These are phyloP conservation scores for Plagodis pulveraria DNA, from an alignment of 2,888 invertebrate genomes.

Conservation along the genomic window DNA sequence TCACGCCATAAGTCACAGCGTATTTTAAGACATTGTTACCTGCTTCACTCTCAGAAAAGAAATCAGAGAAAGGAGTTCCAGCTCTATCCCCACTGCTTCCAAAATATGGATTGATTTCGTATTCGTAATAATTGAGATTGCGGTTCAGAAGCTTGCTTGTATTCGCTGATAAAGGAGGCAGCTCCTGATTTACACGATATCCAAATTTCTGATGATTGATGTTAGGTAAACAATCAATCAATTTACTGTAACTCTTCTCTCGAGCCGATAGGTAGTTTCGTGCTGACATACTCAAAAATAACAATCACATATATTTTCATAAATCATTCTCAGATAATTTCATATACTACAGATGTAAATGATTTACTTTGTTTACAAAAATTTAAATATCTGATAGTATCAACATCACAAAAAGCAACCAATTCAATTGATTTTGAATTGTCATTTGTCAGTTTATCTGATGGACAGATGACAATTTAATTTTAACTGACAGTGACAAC, in stretches of 20 bases:
- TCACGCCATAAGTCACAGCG: neutral
- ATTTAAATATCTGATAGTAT: no score
- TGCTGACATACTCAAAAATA: constrained; percentile 73
- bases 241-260: constrained; percentile 70
- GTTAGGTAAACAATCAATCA: constrained; percentile 72
- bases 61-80: constrained; percentile 76
- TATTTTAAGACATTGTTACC: constrained; percentile 45
- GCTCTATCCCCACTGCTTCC: constrained; percentile 63
- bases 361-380: neutral
- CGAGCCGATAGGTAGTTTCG: constrained; percentile 73
- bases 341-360: constrained; percentile 1
- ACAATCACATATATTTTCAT: constrained; percentile 24
- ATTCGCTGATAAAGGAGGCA: constrained; percentile 68
- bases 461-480: no score
- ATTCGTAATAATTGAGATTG: constrained; percentile 69
- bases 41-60: constrained; percentile 77
- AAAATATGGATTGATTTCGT: constrained; percentile 58
- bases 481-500: no score
- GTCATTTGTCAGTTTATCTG: neutral
- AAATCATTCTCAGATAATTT: constrained; percentile 35
- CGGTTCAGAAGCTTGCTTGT: constrained; percentile 63
- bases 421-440: neutral
- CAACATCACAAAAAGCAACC: no score
- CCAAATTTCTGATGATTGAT: constrained; percentile 69
- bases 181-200: constrained; percentile 60